These are phyloP conservation scores for Esox lucius DNA, from an alignment of 2,797 vertebrate species.

Conservation along the genomic window DNA sequence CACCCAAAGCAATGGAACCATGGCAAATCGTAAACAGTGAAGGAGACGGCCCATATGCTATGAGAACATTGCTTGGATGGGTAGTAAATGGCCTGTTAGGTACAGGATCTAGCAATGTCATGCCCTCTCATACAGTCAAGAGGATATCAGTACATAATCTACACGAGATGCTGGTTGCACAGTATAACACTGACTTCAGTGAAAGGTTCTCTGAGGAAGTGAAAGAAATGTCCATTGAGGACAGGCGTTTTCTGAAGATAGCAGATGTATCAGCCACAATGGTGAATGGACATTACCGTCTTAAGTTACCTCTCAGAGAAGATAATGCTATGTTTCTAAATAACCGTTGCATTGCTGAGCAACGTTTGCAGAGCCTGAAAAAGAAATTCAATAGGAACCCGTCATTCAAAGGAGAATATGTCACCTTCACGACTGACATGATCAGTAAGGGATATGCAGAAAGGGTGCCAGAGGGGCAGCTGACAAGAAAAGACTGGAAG, in stretches of 20 bases:
- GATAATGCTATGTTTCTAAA: not conserved
- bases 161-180: not conserved
- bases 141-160: not conserved
- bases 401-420: slow-evolving; percentile 1
- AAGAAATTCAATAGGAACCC: slow-evolving; percentile 6
- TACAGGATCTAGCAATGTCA: not conserved
- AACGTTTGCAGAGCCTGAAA: not conserved
- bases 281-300: not conserved
- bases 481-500: not conserved
- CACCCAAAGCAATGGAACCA: not conserved
- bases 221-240: not conserved
- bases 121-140: not conserved
- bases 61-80: not conserved
- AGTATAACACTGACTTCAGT: not conserved
- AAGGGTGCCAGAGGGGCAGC: not conserved
- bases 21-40: not conserved
- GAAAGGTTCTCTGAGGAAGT: not conserved
- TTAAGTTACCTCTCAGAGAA: not conserved
- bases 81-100: not conserved
- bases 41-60: not conserved
- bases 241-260: not conserved
- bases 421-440: not conserved
- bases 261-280: not conserved
- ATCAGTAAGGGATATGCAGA: not conserved
- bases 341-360: not conserved